Evolutionary conservation across 2,113 vertebrate genomes (phyloP).

Genomic region (Vulpes ferrilata): DNA sequence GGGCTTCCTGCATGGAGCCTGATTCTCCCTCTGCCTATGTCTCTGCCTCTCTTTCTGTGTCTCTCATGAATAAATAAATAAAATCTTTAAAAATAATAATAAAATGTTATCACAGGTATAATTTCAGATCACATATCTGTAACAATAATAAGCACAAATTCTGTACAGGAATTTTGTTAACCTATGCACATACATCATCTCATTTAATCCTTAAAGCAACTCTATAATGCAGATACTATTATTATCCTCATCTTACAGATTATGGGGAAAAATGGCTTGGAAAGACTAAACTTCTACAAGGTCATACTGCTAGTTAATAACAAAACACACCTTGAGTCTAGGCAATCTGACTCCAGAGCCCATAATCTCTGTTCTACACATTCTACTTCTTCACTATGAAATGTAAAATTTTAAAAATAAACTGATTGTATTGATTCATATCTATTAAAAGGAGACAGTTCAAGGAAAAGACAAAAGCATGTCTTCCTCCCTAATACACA

Average conservation of each 20-base stretch:
- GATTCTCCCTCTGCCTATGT: too few relatives aligned
- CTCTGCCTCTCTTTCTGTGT: too few relatives aligned
- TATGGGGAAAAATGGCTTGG: background rate
- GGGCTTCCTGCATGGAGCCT: too few relatives aligned
- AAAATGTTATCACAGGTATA: background rate
- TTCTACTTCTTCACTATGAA: background rate
- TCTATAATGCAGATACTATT: background rate
- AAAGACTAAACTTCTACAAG: background rate
- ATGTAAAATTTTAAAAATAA: slow-evolving; percentile 33
- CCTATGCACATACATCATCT: background rate
- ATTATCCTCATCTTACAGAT: background rate
- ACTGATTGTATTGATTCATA: background rate
- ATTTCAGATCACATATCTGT: background rate
- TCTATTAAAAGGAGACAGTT: background rate
- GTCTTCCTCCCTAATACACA: background rate
- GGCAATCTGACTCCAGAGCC: background rate
- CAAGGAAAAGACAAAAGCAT: slow-evolving; percentile 12
- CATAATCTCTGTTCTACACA: background rate
- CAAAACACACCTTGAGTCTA: background rate
- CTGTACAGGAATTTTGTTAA: background rate
- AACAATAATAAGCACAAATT: background rate
- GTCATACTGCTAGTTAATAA: background rate
- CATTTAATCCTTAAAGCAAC: slow-evolving; percentile 33
- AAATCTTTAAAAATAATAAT: too few relatives aligned
- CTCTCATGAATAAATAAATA: too few relatives aligned